Evolutionary conservation across 2,888 invertebrate species (phyloP).

Genomic region (Acanthococcus lagerstroemiae): DNA sequence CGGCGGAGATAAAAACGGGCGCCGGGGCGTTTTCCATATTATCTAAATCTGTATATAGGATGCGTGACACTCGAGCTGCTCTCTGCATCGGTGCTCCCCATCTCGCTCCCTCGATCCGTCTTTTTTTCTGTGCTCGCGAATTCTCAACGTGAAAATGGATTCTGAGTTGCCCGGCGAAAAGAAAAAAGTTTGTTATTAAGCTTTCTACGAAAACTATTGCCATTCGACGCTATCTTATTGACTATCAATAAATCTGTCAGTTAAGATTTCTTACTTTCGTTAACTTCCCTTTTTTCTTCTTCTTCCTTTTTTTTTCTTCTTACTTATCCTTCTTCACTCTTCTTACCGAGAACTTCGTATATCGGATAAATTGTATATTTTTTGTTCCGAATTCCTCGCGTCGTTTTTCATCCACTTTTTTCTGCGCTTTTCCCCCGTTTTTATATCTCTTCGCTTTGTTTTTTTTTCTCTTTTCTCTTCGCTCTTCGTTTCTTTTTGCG

Average conservation of each 20-base stretch:
- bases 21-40: constrained; percentile 21
- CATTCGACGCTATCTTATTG: constrained; percentile 26
- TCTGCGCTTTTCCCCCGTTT: no score
- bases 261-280: constrained; percentile 30
- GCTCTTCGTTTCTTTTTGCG: no score
- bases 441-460: no score
- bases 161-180: neutral
- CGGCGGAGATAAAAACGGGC: constrained; percentile 16
- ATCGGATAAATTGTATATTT: neutral
- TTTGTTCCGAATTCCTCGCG: no score
- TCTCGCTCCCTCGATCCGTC: neutral
- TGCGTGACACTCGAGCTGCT: constrained; percentile 1
- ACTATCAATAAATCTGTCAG: constrained; percentile 30
- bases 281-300: constrained; percentile 14
- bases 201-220: constrained; percentile 21
- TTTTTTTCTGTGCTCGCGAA: neutral
- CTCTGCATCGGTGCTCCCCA: neutral
- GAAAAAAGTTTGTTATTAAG: constrained; percentile 24
- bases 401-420: neutral
- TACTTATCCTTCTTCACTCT: no score
- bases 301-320: no score
- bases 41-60: constrained; percentile 25
- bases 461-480: no score
- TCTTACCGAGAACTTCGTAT: neutral
- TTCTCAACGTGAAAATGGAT: constrained; percentile 2